These are phyloP conservation scores for Etheostoma perlongum DNA, from an alignment of 2,797 vertebrate species.

Conservation along the genomic window DNA sequence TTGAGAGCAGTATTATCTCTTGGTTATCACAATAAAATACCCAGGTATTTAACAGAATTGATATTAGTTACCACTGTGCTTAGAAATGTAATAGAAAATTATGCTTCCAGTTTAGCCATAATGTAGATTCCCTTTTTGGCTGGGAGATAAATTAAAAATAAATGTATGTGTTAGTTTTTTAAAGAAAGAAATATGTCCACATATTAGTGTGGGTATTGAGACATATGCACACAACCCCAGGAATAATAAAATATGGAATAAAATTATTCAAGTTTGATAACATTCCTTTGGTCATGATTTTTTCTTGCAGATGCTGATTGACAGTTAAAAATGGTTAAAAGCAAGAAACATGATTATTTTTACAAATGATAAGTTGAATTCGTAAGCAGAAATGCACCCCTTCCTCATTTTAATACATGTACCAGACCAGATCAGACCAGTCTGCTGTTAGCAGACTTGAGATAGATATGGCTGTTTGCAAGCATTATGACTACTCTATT, in stretches of 20 bases:
- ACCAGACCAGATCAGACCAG: background rate
- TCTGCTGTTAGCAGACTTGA: background rate
- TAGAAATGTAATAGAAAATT: conserved; percentile 34
- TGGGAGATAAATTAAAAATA: background rate
- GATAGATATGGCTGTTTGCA: background rate
- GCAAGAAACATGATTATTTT: background rate
- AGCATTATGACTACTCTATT: background rate
- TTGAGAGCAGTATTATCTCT: conserved; percentile 52
- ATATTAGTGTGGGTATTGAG: conserved; percentile 3
- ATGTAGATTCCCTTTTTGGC: background rate
- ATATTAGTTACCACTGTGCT: conserved; percentile 41
- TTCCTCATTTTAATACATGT: background rate
- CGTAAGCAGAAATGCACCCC: background rate
- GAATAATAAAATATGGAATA: conserved; percentile 33
- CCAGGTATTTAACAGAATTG: conserved; percentile 44
- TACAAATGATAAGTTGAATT: background rate
- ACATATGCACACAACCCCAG: conserved; percentile 12
- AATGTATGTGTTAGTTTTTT: conserved; percentile 22
- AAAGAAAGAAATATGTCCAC: background rate
- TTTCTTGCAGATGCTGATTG: background rate
- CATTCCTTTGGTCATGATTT: conserved; percentile 1
- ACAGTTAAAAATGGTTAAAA: background rate
- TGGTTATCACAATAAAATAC: conserved; percentile 64
- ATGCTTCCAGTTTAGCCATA: conserved; percentile 15
- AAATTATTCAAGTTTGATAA: conserved; percentile 29